Evolutionary conservation across 2,113 vertebrate genomes (phyloP).

Genomic region (Passer montanus): DNA sequence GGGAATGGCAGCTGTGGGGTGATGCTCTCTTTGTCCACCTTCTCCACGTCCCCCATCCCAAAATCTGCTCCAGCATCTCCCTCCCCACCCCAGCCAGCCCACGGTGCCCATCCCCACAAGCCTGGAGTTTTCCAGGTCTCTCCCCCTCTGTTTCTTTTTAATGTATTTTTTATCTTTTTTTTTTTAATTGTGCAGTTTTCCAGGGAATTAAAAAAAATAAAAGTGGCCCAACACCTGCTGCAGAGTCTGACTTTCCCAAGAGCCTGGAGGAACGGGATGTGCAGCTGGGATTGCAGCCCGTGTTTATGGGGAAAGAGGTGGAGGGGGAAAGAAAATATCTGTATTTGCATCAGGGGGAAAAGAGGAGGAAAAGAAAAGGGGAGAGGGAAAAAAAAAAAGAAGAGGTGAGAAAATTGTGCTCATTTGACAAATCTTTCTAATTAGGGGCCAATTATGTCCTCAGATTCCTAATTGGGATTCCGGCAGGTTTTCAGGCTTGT

Average conservation of each 20-base stretch:
- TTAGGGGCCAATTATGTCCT: slow-evolving; percentile 79
- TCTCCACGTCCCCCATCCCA: not conserved
- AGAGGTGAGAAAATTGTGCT: slow-evolving; percentile 66
- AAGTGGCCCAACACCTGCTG: not conserved
- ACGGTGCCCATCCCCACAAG: fast-evolving
- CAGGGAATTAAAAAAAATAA: not conserved
- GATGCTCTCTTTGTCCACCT: not conserved
- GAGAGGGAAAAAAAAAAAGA: not conserved
- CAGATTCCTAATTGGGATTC: slow-evolving; percentile 76
- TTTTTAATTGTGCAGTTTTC: not conserved
- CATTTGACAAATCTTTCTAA: slow-evolving; percentile 79
- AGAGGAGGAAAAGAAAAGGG: not conserved
- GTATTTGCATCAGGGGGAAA: not conserved
- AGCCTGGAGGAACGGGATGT: not conserved
- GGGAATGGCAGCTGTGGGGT: fast-evolving
- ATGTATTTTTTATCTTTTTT: not conserved
- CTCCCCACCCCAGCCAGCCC: not conserved
- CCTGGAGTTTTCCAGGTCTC: not conserved
- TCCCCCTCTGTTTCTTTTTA: not conserved
- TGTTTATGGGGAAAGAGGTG: not conserved
- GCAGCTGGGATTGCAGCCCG: not conserved
- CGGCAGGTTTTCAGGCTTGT: slow-evolving; percentile 74
- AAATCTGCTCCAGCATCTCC: not conserved
- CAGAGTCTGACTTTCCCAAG: not conserved
- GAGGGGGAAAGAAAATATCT: not conserved